Percentiles rank a stretch among this genome's conserved stretches.
phyloP scores from a whole-genome alignment of 2,888 invertebrate genomes.

The Pseudoips prasinana region DNA sequence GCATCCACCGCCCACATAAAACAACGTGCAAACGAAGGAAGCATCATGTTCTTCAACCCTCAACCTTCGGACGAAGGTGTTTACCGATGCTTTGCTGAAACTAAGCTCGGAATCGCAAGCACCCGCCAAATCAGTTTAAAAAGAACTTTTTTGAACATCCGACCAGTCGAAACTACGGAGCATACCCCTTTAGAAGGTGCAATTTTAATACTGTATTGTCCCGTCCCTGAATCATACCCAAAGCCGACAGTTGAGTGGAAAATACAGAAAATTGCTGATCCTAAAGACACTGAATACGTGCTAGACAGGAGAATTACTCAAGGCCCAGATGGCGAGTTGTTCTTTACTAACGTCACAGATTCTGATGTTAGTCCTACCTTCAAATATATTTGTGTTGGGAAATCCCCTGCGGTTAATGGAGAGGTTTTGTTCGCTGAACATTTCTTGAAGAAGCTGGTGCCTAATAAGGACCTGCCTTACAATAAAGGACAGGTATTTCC shows the following conservation, averaged over 20 bases:
- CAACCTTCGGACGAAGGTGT: constrained; percentile 48
- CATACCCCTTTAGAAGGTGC: constrained; percentile 55
- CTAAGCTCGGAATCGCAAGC: constrained; percentile 50
- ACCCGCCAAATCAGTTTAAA: constrained; percentile 46
- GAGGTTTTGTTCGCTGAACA: constrained; percentile 55
- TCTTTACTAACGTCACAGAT: constrained; percentile 55
- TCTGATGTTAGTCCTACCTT: constrained; percentile 45
- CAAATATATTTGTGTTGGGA: constrained; percentile 60
- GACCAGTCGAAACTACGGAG: constrained; percentile 35
- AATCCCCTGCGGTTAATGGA: constrained; percentile 44
- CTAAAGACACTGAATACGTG: constrained; percentile 35
- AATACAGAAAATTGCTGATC: constrained; percentile 39
- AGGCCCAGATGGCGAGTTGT: constrained; percentile 56
- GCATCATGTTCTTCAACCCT: constrained; percentile 52
- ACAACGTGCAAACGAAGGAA: constrained; percentile 47
- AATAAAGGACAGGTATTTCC: constrained; percentile 48
- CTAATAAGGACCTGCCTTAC: constrained; percentile 27
- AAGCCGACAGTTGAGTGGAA: constrained; percentile 58
- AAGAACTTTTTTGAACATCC: constrained; percentile 42
- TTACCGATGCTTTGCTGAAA: constrained; percentile 57
- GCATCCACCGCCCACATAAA: constrained; percentile 29
- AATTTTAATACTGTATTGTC: constrained; percentile 56
- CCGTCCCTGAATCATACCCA: constrained; percentile 54
- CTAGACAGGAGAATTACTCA: constrained; percentile 46
- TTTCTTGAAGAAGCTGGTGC: constrained; percentile 42